phyloP scores from a whole-genome alignment of 2,797 vertebrate species.

The Strix occidentalis region DNA sequence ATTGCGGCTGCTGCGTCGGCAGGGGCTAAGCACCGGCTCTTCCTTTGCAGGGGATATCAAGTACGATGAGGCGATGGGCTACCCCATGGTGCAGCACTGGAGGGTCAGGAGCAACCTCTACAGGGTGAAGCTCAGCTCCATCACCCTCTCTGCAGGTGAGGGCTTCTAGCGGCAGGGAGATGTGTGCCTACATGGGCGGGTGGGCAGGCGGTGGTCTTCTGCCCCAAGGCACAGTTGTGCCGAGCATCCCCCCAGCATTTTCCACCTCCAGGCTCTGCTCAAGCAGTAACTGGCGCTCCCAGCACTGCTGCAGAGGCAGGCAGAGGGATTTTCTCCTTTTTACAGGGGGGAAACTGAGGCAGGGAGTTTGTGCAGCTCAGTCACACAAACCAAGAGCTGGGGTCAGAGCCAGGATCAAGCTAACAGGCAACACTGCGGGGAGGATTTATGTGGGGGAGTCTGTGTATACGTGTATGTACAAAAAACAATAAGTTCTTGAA shows the following conservation, averaged over 20 bases:
- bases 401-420: not conserved
- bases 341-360: not conserved
- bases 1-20: rapidly evolving
- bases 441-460: not conserved
- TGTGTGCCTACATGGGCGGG: rapidly evolving
- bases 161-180: not conserved
- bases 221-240: not conserved
- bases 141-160: constrained; percentile 94
- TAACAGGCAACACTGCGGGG: rapidly evolving
- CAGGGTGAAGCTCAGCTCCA: constrained; percentile 95
- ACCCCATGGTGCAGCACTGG: constrained; percentile 98
- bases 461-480: rapidly evolving
- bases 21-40: not conserved
- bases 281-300: not conserved
- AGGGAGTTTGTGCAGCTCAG: not conserved
- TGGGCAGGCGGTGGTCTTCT: not conserved
- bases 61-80: constrained; percentile 93
- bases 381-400: not conserved
- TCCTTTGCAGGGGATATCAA: constrained; percentile 85
- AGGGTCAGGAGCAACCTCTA: constrained; percentile 96
- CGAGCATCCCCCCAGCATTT: not conserved
- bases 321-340: not conserved
- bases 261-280: not conserved
- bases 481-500: not conserved
- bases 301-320: rapidly evolving